These are phyloP conservation scores for Diceros bicornis DNA, from an alignment of 2,797 vertebrate species.

Conservation along the genomic window DNA sequence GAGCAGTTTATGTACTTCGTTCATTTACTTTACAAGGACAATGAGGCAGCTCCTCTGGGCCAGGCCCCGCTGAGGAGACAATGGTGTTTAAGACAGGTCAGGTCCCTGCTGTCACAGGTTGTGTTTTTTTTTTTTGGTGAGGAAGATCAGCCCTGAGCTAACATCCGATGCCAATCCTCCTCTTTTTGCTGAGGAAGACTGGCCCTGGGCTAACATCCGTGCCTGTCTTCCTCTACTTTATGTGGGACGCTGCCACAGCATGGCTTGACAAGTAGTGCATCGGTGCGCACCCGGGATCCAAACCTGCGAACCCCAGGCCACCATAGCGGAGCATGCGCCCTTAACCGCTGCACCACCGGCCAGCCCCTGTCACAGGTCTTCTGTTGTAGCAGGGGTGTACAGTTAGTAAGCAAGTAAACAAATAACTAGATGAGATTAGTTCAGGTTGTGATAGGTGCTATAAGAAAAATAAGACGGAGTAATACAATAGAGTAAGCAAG, in stretches of 20 bases:
- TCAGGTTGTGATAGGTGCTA: not conserved
- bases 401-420: constrained; percentile 13
- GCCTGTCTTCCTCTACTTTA: too few relatives aligned
- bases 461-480: not conserved
- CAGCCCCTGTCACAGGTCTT: not conserved
- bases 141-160: too few relatives aligned
- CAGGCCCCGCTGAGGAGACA: not conserved
- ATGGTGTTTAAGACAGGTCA: not conserved
- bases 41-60: not conserved
- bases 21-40: not conserved
- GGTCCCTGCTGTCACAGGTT: not conserved
- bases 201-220: too few relatives aligned
- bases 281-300: too few relatives aligned
- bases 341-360: too few relatives aligned
- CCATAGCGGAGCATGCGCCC: too few relatives aligned
- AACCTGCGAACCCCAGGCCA: too few relatives aligned
- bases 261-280: too few relatives aligned
- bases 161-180: too few relatives aligned
- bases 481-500: not conserved
- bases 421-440: not conserved
- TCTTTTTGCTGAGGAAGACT: too few relatives aligned
- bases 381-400: not conserved
- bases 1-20: not conserved
- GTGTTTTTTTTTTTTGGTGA: not conserved
- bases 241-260: too few relatives aligned